phyloP scores from a whole-genome alignment of 2,888 invertebrate species.

The Harmothoe impar region DNA sequence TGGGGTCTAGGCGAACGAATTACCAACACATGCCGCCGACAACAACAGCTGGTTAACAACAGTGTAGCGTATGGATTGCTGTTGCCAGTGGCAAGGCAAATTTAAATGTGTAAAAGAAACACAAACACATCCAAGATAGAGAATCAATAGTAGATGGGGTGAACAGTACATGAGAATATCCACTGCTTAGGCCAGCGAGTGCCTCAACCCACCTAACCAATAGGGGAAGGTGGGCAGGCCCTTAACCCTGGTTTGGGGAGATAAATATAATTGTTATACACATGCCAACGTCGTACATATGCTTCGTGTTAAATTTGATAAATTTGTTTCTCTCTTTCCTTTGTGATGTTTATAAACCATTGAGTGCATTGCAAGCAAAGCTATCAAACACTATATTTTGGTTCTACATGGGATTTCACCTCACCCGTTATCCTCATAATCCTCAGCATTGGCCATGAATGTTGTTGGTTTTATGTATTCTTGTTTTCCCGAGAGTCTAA shows the following conservation, averaged over 20 bases:
- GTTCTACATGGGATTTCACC: constrained; percentile 45
- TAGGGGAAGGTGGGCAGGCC: background rate
- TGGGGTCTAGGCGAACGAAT: constrained; percentile 32
- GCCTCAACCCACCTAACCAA: background rate
- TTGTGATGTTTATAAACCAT: constrained; percentile 42
- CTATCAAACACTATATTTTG: constrained; percentile 33
- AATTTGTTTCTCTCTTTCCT: constrained; percentile 6
- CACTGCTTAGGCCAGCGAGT: constrained; percentile 49
- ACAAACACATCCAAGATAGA: background rate
- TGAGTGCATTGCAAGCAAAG: constrained; percentile 59
- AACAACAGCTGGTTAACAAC: constrained; percentile 29
- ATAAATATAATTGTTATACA: constrained; percentile 56
- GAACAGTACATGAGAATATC: constrained; percentile 54
- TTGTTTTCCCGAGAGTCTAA: constrained; percentile 56
- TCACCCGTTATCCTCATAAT: constrained; percentile 53
- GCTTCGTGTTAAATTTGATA: constrained; percentile 51
- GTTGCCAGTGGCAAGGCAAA: constrained; percentile 6
- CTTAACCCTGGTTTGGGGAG: constrained; percentile 13
- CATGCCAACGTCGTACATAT: constrained; percentile 50
- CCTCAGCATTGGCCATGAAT: constrained; percentile 57
- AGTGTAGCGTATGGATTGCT: background rate
- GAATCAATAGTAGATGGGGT: constrained; percentile 20
- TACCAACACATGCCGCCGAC: background rate
- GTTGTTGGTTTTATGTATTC: constrained; percentile 53
- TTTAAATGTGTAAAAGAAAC: background rate